These are phyloP conservation scores for Carettochelys insculpta DNA, from an alignment of 2,113 vertebrate genomes.

Conservation along the genomic window DNA sequence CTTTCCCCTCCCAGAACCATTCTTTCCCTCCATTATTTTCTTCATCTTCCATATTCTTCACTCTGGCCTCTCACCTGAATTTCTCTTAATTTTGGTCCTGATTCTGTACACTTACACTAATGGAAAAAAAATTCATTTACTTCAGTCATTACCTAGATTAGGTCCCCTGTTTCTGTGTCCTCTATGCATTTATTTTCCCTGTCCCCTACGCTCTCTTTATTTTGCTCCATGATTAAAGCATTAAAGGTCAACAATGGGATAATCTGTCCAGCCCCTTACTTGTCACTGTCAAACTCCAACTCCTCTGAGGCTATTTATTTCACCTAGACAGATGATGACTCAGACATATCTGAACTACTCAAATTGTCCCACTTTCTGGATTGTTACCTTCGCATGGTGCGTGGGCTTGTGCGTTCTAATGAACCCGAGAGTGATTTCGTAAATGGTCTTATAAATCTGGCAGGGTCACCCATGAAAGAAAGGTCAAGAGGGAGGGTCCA, in stretches of 20 bases:
- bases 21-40: background rate
- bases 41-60: background rate
- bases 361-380: too few species aligned
- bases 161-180: background rate
- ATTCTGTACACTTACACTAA: background rate
- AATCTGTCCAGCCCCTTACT: background rate
- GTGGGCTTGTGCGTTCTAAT: too few species aligned
- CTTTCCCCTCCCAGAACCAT: background rate
- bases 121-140: fast-evolving
- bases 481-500: too few species aligned
- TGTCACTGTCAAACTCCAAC: background rate
- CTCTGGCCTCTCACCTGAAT: background rate
- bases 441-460: too few species aligned
- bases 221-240: background rate
- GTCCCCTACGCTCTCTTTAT: background rate
- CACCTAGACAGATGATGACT: background rate
- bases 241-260: background rate
- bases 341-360: background rate
- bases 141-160: conserved; percentile 15
- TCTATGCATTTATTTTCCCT: background rate
- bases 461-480: too few species aligned
- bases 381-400: too few species aligned
- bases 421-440: too few species aligned
- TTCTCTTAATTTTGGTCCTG: background rate
- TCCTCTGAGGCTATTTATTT: background rate